Evolutionary conservation across 2,113 vertebrate genomes (phyloP).

Genomic region (Oncorhynchus masou): DNA sequence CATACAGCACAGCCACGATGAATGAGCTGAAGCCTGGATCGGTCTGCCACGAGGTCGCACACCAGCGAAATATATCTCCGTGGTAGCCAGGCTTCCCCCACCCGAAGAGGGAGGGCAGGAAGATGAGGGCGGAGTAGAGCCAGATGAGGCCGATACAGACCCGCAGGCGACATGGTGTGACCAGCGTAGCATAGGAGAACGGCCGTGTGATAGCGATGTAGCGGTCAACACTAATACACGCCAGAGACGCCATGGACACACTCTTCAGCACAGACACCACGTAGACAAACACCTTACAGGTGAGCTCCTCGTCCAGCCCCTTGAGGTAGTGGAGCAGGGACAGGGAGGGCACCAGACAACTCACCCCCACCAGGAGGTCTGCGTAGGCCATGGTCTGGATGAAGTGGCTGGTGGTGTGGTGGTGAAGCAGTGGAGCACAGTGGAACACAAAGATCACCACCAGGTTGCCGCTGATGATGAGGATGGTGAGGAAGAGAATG

Average conservation of each 20-base stretch:
- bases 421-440: slow-evolving; percentile 89
- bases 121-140: slow-evolving; percentile 85
- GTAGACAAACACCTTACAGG: slow-evolving; percentile 87
- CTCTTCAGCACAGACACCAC: slow-evolving; percentile 89
- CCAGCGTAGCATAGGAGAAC: slow-evolving; percentile 84
- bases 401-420: slow-evolving; percentile 92
- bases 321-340: slow-evolving; percentile 82
- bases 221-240: slow-evolving; percentile 85
- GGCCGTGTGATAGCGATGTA: slow-evolving; percentile 80
- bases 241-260: slow-evolving; percentile 89
- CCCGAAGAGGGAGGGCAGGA: slow-evolving; percentile 84
- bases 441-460: slow-evolving; percentile 93
- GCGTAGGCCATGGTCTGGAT: slow-evolving; percentile 95
- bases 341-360: slow-evolving; percentile 87
- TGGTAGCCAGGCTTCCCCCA: slow-evolving; percentile 77
- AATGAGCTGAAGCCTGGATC: slow-evolving; percentile 83
- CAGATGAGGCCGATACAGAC: slow-evolving; percentile 85
- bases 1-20: slow-evolving; percentile 85
- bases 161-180: slow-evolving; percentile 86
- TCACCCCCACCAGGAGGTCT: slow-evolving; percentile 89
- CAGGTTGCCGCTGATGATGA: slow-evolving; percentile 89
- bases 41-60: slow-evolving; percentile 83
- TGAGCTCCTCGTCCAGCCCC: slow-evolving; percentile 79
- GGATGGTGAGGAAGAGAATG: slow-evolving; percentile 86
- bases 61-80: slow-evolving; percentile 88